Percentiles rank a stretch among this genome's conserved stretches.
phyloP scores from a whole-genome alignment of 1,140 invertebrate genomes.

The Drosophila melanogaster region DNA sequence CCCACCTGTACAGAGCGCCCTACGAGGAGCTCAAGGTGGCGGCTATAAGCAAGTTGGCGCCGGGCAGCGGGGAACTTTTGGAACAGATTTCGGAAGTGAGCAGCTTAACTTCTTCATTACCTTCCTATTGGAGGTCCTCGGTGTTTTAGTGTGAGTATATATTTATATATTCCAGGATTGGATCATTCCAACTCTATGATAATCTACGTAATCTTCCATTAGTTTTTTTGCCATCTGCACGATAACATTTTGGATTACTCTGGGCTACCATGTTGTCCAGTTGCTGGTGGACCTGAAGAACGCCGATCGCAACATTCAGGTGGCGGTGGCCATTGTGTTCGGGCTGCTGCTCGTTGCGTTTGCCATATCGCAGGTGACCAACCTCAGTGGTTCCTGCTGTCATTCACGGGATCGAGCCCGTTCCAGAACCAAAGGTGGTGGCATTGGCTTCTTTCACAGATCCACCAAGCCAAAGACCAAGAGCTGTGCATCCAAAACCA shows the following conservation, averaged over 20 bases:
- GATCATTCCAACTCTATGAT: neutral
- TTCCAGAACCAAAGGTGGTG: neutral
- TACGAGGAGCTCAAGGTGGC: neutral
- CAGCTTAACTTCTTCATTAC: conserved; percentile 45
- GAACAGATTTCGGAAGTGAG: conserved; percentile 21
- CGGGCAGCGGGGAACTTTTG: neutral
- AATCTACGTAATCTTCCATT: neutral
- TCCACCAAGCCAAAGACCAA: conserved; percentile 4
- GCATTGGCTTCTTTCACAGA: neutral
- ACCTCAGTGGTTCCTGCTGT: conserved; percentile 3
- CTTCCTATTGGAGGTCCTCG: conserved; percentile 51
- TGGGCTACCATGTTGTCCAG: conserved; percentile 54
- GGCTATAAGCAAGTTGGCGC: neutral
- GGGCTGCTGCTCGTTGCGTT: conserved; percentile 53
- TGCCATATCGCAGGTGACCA: conserved; percentile 42
- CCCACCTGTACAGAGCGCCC: neutral
- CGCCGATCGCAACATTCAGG: conserved; percentile 59
- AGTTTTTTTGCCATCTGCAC: conserved; percentile 73
- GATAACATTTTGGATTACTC: conserved; percentile 63
- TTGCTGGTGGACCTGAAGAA: conserved; percentile 52
- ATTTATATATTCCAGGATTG: no score
- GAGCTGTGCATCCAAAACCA: neutral
- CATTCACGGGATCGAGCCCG: neutral
- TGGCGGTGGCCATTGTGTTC: conserved; percentile 41
- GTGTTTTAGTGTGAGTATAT: conserved; percentile 61